Base-by-base conservation (phyloP, 2,797 vertebrate genomes). In the Xerus rutilus region DNA sequence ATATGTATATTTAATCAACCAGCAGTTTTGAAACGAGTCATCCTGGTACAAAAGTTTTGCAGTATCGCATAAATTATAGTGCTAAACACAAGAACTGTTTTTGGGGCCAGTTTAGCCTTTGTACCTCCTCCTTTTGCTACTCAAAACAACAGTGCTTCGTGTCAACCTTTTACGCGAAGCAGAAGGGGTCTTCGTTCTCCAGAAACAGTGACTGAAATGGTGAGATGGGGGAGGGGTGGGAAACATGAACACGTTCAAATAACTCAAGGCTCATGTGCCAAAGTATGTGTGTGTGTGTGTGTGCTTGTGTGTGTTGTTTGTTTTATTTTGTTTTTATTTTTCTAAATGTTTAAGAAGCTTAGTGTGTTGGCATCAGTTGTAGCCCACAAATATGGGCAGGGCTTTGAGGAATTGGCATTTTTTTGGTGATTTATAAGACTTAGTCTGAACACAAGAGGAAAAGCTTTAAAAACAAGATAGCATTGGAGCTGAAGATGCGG, bases 191-290 rank as follows among this genome's bases (percentile, higher is more conserved):
- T 52, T 81, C 73, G 79, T 90, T 97, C 92, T 97, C 86, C 70
- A 35, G 85, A 92, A 79, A 89, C 64, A 47, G 65, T 94, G 97
- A 95, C 93, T 57, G 94, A 96, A 43, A 90, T 45, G 92, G 97
- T 69, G 96, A 90, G 93, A 52, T 32, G 13, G 47, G 91, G 78
- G 74, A 35, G 82, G 87, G 88, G 65, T 18, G 73, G 83, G 89
- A 76, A 70, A 87, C 69, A 30, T 17, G 96, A 96, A 96, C 91
- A 84, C 3, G 14, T 87, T 94, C 96, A 79, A 70, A 57, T 93
- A 97, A 98, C 95, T 94, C 67, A n/a, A 97, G 98, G 98, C 98
- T 98, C 76, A 77, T 25, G 98, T 98, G 98, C 98, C 98, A 98
- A 98, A 98, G 98, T 94, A 95, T 91, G 96, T 35, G 97, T 94